Base-by-base conservation (phyloP, 1,140 invertebrate species). In the Protaetia brevitarsis region DNA sequence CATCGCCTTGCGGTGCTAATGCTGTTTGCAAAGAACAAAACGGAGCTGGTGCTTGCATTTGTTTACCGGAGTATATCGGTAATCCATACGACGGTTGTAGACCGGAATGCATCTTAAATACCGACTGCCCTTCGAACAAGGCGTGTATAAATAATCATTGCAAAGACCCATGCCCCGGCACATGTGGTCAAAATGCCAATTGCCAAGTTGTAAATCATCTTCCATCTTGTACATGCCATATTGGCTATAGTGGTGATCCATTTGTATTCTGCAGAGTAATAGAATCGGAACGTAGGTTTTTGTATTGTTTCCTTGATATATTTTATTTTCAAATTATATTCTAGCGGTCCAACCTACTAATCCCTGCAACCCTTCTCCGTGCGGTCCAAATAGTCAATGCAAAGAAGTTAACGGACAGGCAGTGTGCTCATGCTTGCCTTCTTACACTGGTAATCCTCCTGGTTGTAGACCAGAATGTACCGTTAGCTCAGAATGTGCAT, bases 121-220 rank as follows among this genome's bases (percentile, higher is more conserved):
- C 89, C 27, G 92, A 95, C 76, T 95, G 93, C 80, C 83, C 88
- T 10, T 84, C 88, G 64, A 87, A 92, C 74, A 88, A 88, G 77
- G 88, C 89, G 21, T 95, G 92, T 73, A 82, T 91, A 63, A 86
- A 86, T 68, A 90, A 90, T 68, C 92, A 91, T 76, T 95, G 92
- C 73, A 79, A 82, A 30, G 88, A 93, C 78, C 91, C 91, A 26
- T 94, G 91, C 73, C 86, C 88, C 5, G 90, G 90, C 51, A 88
- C 88, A 28, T 93, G 91, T 78, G 90, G 90, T 8, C 84, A 87
- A 64, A 92, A 93, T 79, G 90, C 93, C 5, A 79, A 90, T 66
- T 95, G 93, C 77, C 86, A 89, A 72, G 89, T 93, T 0, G 85
- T 91, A 8, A 89, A 92, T 73, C 93, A 95, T 78, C 88, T 90